Percentiles rank a stretch among this genome's conserved stretches.
These are phyloP conservation scores for Strongylocentrotus purpuratus DNA, from an alignment of 35 echinoderm and acorn worm species.

Conservation along the genomic window DNA sequence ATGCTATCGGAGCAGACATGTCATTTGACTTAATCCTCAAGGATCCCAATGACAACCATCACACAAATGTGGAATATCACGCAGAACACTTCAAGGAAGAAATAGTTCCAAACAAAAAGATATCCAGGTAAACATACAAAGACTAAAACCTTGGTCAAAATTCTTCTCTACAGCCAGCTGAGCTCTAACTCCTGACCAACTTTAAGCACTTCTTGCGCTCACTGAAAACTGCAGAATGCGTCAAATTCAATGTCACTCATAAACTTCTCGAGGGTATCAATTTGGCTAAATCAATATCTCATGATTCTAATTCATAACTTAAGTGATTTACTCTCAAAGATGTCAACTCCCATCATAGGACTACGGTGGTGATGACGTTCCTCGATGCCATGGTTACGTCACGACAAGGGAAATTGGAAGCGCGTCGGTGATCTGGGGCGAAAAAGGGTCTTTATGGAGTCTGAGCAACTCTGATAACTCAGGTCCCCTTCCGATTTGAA, in stretches of 20 bases:
- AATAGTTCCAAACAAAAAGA: not conserved
- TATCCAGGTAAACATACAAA: not conserved
- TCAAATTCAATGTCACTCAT: not conserved
- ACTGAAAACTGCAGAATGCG: not conserved
- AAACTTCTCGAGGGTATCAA: not conserved
- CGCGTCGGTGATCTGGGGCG: not conserved
- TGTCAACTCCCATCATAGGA: not conserved
- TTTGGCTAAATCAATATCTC: not conserved
- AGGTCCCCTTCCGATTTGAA: not conserved
- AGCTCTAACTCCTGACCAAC: not conserved
- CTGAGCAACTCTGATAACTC: not conserved
- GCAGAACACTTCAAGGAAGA: not conserved
- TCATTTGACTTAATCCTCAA: not conserved
- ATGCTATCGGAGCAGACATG: too few species aligned
- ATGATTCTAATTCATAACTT: not conserved
- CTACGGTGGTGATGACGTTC: not conserved
- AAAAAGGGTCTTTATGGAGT: not conserved
- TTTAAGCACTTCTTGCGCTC: not conserved
- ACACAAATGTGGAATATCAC: not conserved
- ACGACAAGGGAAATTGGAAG: not conserved
- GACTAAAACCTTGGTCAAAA: not conserved
- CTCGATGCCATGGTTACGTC: not conserved
- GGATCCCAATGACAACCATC: not conserved
- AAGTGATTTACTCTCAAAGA: constrained; percentile 7
- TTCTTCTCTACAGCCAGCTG: not conserved